Evolutionary conservation across 2,888 invertebrate genomes (phyloP), one percentile per base, ranked within the genome.

Genomic region (Electrophaes corylata): DNA sequence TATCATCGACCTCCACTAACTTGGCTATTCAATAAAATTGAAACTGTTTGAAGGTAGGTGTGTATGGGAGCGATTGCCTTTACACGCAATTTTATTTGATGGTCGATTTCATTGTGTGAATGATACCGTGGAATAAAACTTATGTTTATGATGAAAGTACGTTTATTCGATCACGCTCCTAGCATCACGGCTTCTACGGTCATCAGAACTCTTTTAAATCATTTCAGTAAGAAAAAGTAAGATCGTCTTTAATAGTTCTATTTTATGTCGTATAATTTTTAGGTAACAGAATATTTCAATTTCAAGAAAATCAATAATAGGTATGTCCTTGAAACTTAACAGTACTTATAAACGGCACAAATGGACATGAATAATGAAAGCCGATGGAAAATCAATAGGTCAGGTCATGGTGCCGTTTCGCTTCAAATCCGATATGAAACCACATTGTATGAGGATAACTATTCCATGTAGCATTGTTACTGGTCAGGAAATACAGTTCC

Each of bases 301-400:
- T 35, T 35, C 16, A 6, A 8, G 35, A 35, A 35, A 26, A 3
- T 26, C n/a, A 39, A 39, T 10, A 39, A 40, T n/a, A n/a, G n/a
- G n/a, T n/a, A 19, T 29, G 29, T n/a, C 47, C 47, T 49, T 41
- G 33, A 23, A 12, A 29, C 35, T 14, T 8, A 29, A 35, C 20
- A 14, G 11, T 16, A n/a, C n/a, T n/a, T n/a, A 23, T 19, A 20
- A 41, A 51, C 12, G 18, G 26, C 37, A 26, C 16, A 29, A 46
- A 37, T 53, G 20, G 33, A 6, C 20, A 48, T 59, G 44, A 57
- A 63, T 61, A 61, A 64, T 63, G 52, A 57, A 66, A 61, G 48
- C 40, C 60, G 51, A 57, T 66, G 57, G 52, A 26, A 53, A 62
- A 61, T 65, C 66, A 45, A 64, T 61, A 61, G 58, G 56, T 41